Base-by-base conservation (phyloP, 1,140 invertebrate species). In the Hycleus cichorii region DNA sequence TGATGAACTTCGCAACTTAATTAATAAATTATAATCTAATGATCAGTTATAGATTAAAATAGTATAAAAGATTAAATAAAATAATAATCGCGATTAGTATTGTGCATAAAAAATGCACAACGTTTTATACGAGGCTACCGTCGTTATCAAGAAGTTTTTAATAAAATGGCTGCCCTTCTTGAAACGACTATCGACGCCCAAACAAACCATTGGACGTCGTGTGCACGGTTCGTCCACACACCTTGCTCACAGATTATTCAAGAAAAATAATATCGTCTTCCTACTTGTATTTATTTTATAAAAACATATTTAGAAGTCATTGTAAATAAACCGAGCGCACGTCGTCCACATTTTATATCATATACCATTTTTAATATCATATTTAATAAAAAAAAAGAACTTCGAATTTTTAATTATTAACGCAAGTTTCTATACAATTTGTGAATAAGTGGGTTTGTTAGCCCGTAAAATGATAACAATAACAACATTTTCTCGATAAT, bases 1-100 rank as follows among this genome's bases (percentile, higher is more conserved):
- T 72, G 71, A 72, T 72, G 69, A 72, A 67, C 67, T 72, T 72
- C 68, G 69, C 68, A 72, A 68, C 51, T 64, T 71, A 71, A 70
- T 66, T 66, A 69, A 64, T 67, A 62, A 70, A 66, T 46, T 68
- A 60, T 64, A 67, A 60, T 67, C 58, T 67, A 64, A 65, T 65
- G 58, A 67, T 71, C 59, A 70, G 64, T 67, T 72, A 69, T 63
- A 70, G 66, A 62, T 66, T 69, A n/a, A 67, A 69, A 66, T 69
- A 69, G 62, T 67, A 62, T 63, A 65, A 10, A 18, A 25, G 51
- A 32, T 32, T 32, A 32, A 32, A 32, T 32, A 32, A 32, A 32
- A 32, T 32, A 32, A 60, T 60, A 62, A 63, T 57, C 57, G 64
- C 57, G 65, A 57, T 60, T 66, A 63, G 57, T 57, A 61, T 32